These are phyloP conservation scores for Rhinoraja longicauda DNA, from an alignment of 2,797 vertebrate species.

Conservation along the genomic window DNA sequence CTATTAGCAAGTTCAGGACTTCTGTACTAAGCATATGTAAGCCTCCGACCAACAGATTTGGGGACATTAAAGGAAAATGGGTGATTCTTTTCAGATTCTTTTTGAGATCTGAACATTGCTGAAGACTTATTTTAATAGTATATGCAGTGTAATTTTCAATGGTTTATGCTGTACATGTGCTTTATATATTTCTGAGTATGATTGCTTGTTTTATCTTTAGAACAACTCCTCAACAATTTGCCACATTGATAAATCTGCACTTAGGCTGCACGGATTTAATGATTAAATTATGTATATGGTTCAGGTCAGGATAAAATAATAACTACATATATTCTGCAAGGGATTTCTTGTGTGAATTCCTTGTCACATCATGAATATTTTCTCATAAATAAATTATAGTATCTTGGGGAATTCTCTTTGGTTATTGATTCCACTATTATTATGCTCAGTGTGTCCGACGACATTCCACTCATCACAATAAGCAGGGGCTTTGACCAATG, in stretches of 20 bases:
- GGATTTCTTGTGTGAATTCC: background rate
- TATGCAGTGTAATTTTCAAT: background rate
- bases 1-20: no score
- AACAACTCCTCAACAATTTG: background rate
- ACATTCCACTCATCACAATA: background rate
- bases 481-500: background rate
- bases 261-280: background rate
- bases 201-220: background rate
- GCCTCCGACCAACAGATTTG: no score
- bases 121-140: background rate
- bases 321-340: background rate
- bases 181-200: background rate
- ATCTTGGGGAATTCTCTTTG: background rate
- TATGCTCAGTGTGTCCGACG: background rate
- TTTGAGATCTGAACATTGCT: no score
- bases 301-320: background rate
- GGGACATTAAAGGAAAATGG: no score
- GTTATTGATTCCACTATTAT: background rate
- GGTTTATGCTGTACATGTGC: background rate
- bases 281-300: background rate
- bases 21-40: no score
- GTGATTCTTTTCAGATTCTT: no score
- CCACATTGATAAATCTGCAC: background rate
- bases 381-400: background rate
- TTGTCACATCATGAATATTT: background rate